Percentiles rank a stretch among this genome's conserved stretches.
phyloP scores from a whole-genome alignment of 2,888 invertebrate species.

The Amphimallon solstitiale region DNA sequence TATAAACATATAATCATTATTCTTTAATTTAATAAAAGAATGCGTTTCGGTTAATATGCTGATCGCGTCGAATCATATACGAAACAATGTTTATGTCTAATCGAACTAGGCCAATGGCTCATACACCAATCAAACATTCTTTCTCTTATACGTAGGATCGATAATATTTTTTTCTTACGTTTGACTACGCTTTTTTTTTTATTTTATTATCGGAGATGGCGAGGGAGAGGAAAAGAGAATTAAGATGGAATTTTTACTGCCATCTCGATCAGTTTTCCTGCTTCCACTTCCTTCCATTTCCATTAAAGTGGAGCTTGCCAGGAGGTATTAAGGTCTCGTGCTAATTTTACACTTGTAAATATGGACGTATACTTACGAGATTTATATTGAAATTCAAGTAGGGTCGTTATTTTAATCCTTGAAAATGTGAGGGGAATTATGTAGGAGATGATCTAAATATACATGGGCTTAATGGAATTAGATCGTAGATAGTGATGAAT shows the following conservation, averaged over 20 bases:
- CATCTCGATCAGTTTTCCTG: not conserved
- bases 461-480: not conserved
- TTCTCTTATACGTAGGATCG: not conserved
- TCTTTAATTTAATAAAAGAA: slow-evolving; percentile 7
- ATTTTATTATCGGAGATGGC: not conserved
- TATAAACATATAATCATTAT: not conserved
- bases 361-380: slow-evolving; percentile 1
- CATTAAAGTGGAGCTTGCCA: slow-evolving; percentile 2
- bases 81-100: slow-evolving; percentile 16
- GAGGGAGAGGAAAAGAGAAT: not conserved
- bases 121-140: slow-evolving; percentile 10
- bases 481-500: not conserved
- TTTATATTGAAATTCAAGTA: slow-evolving; percentile 10
- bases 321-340: slow-evolving; percentile 4
- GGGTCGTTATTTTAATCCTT: slow-evolving; percentile 18
- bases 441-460: slow-evolving; percentile 1
- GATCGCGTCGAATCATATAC: slow-evolving; percentile 12
- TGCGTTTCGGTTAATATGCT: not conserved
- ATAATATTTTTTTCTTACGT: not conserved
- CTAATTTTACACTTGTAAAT: slow-evolving; percentile 20
- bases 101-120: slow-evolving; percentile 19
- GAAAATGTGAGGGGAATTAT: slow-evolving; percentile 3
- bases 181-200: not conserved
- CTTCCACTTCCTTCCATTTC: slow-evolving; percentile 11
- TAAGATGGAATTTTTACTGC: not conserved